Conservation (phyloP, 1,140 invertebrate genomes). For the Penaeus japonicus region DNA sequence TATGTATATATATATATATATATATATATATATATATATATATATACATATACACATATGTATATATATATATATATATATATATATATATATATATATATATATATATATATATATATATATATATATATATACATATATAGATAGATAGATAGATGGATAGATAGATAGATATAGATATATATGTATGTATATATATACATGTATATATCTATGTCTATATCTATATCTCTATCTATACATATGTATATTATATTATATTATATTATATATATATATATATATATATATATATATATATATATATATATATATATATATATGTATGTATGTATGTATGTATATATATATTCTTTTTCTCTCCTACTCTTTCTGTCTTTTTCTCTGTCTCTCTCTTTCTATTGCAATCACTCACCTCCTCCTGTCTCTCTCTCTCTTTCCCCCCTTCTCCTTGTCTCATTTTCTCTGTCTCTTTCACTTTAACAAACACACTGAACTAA, state of each 20-base stretch:
- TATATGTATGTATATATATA: too few relatives aligned
- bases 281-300: not conserved
- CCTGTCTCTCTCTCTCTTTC: not conserved
- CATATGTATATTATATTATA: not conserved
- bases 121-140: too few relatives aligned
- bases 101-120: too few relatives aligned
- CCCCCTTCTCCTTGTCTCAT: not conserved
- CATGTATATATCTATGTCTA: too few relatives aligned
- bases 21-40: too few relatives aligned
- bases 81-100: too few relatives aligned
- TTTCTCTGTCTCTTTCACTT: conserved; percentile 7
- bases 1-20: not conserved
- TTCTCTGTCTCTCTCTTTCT: not conserved
- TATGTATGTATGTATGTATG: not conserved
- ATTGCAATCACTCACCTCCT: not conserved
- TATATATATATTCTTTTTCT: not conserved
- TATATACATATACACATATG: too few relatives aligned
- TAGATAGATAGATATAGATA: too few relatives aligned
- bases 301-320: not conserved
- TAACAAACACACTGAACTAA: too few relatives aligned
- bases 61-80: too few relatives aligned
- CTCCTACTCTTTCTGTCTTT: not conserved
- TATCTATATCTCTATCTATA: not conserved
- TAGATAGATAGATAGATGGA: too few relatives aligned
- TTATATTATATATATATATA: not conserved